phyloP scores from a whole-genome alignment of 2,888 invertebrate genomes.

The Troides helena region DNA sequence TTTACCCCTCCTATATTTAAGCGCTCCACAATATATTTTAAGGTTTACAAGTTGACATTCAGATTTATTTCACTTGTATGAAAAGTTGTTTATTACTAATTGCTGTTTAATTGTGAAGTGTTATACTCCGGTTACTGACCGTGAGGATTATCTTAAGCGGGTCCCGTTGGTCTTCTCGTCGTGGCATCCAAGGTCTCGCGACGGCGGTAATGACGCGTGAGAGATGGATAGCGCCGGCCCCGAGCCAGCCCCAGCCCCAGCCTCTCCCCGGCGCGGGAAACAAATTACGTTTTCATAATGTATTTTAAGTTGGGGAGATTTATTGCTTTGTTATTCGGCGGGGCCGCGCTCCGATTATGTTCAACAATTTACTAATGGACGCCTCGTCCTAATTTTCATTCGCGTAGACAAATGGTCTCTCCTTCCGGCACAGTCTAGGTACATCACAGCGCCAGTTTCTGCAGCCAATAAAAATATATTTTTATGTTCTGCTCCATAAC shows the following conservation, averaged over 20 bases:
- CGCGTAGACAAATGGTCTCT: no score
- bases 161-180: constrained; percentile 34
- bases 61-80: no score
- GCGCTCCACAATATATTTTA: neutral
- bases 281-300: constrained; percentile 38
- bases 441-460: no score
- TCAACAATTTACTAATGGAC: constrained; percentile 42
- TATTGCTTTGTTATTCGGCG: constrained; percentile 40
- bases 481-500: no score
- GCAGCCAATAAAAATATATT: no score
- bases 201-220: constrained; percentile 53
- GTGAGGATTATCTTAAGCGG: no score
- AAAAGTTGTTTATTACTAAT: no score
- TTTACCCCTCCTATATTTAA: neutral
- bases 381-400: constrained; percentile 6
- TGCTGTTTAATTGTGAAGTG: no score
- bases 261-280: constrained; percentile 35
- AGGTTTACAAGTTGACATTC: no score
- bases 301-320: constrained; percentile 45
- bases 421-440: no score
- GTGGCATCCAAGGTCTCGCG: constrained; percentile 49
- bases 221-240: constrained; percentile 44
- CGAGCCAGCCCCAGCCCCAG: no score
- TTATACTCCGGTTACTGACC: no score
- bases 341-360: constrained; percentile 41